Conservation (phyloP, 2,888 invertebrate species). For the Acanthosoma haemorrhoidale region DNA sequence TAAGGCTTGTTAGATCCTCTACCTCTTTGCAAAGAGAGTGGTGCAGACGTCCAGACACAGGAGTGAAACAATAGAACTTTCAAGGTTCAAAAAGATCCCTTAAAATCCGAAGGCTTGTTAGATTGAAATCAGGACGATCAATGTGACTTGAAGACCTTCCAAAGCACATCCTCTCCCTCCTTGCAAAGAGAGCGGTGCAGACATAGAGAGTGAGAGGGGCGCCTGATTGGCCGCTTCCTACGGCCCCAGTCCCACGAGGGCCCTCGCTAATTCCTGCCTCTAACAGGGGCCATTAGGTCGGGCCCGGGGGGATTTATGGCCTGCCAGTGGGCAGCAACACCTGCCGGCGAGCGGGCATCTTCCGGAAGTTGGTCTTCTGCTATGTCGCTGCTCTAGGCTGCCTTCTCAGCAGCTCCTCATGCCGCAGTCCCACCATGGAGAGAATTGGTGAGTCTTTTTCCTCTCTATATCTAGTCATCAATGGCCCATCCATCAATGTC, state of each 20-base stretch:
- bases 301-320: neutral
- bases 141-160: too few relatives aligned
- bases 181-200: too few relatives aligned
- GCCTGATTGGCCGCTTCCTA: constrained; percentile 3
- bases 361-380: neutral
- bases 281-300: constrained; percentile 8
- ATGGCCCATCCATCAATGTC: constrained; percentile 2
- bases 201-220: neutral
- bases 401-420: too few relatives aligned
- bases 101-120: too few relatives aligned
- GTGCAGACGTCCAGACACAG: too few relatives aligned
- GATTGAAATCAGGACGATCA: too few relatives aligned
- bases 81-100: too few relatives aligned
- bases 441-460: neutral
- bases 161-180: too few relatives aligned
- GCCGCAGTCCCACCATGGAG: neutral
- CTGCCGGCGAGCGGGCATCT: constrained; percentile 3
- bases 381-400: neutral
- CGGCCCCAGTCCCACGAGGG: constrained; percentile 4
- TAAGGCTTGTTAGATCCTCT: too few relatives aligned
- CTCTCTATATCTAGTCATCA: neutral
- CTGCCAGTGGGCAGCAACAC: constrained; percentile 3
- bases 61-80: too few relatives aligned
- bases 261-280: neutral
- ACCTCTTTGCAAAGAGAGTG: too few relatives aligned